Evolutionary conservation across 2,888 invertebrate genomes (phyloP).

Genomic region (Clivina fossor): DNA sequence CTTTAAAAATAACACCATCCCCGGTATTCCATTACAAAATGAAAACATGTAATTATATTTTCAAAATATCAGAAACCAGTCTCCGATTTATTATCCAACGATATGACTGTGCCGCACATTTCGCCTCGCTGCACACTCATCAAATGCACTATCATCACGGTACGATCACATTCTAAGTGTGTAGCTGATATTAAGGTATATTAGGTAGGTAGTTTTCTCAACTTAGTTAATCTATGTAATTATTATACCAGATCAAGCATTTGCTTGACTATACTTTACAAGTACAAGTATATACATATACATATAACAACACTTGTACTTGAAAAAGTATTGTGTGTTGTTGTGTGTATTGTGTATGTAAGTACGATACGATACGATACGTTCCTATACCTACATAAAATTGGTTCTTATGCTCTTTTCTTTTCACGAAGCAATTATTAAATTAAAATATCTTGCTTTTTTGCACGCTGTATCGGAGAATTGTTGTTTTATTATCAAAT

Average conservation of each 20-base stretch:
- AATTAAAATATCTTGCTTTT: slow-evolving; percentile 11
- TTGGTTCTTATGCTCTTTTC: too few species aligned
- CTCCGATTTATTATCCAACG: slow-evolving; percentile 60
- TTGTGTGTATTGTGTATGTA: too few species aligned
- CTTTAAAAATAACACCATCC: slow-evolving; percentile 43
- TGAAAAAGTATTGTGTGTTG: slow-evolving; percentile 15
- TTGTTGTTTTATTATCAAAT: slow-evolving; percentile 13
- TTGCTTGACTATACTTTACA: slow-evolving; percentile 18
- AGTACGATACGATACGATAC: too few species aligned
- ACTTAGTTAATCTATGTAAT: slow-evolving; percentile 52
- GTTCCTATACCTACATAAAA: too few species aligned
- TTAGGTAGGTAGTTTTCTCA: slow-evolving; percentile 54
- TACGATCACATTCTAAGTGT: slow-evolving; percentile 45
- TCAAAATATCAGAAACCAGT: slow-evolving; percentile 54
- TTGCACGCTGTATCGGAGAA: background rate
- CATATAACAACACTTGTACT: slow-evolving; percentile 8
- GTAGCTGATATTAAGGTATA: slow-evolving; percentile 51
- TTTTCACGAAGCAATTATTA: slow-evolving; percentile 19
- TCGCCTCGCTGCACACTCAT: slow-evolving; percentile 7
- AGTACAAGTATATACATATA: slow-evolving; percentile 3
- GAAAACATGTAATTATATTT: slow-evolving; percentile 53
- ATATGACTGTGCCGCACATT: slow-evolving; percentile 48
- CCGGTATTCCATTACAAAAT: slow-evolving; percentile 51
- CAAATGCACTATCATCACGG: background rate
- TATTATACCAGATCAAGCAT: slow-evolving; percentile 45